phyloP scores from a whole-genome alignment of 2,113 vertebrate species.

The Emydura subglobosa region DNA sequence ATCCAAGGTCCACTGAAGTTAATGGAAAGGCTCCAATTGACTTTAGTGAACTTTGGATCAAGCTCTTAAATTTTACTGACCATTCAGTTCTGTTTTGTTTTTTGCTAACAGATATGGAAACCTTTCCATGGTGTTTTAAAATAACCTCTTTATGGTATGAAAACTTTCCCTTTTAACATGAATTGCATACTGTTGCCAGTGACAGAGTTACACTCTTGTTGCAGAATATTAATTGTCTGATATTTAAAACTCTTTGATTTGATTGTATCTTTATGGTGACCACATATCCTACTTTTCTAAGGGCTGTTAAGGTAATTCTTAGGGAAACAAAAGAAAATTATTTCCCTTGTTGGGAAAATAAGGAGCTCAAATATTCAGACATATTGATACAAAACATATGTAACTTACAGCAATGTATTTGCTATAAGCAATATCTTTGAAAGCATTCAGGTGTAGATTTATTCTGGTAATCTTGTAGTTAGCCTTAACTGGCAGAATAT shows the following conservation, averaged over 20 bases:
- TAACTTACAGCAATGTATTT: too few relatives aligned
- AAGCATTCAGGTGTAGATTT: too few relatives aligned
- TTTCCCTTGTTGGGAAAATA: background rate
- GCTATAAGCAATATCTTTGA: too few relatives aligned
- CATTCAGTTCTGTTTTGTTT: background rate
- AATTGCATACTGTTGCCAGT: background rate
- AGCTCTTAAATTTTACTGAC: background rate
- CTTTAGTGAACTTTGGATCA: background rate
- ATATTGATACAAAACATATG: too few relatives aligned
- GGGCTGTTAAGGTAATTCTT: background rate
- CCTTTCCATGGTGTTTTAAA: background rate
- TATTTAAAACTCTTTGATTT: background rate
- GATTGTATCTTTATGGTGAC: background rate
- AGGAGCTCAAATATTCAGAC: rapidly evolving
- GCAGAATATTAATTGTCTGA: background rate
- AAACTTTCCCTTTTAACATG: background rate
- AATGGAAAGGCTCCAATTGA: too few relatives aligned
- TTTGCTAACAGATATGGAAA: too few relatives aligned
- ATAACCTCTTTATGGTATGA: background rate
- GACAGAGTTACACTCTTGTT: background rate
- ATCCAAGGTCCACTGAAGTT: background rate
- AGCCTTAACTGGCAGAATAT: too few relatives aligned
- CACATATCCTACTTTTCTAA: background rate
- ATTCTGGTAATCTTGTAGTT: too few relatives aligned
- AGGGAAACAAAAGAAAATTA: background rate